Evolutionary conservation across 2,888 invertebrate genomes (phyloP).

Genomic region (Drosophila phalerata): DNA sequence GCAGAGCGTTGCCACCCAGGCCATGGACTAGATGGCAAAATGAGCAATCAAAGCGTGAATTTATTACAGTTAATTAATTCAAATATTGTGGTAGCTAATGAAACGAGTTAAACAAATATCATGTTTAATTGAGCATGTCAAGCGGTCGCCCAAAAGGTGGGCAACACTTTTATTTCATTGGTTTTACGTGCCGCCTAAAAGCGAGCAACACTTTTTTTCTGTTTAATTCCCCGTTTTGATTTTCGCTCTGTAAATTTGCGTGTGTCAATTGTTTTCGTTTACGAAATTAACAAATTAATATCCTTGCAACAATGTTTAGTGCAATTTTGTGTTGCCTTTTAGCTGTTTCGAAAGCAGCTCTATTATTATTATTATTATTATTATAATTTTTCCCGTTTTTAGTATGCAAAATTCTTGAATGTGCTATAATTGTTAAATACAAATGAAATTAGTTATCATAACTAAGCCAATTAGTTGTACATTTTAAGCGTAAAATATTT

Average conservation of each 20-base stretch:
- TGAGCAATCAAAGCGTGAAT: slow-evolving; percentile 75
- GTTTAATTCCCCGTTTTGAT: slow-evolving; percentile 26
- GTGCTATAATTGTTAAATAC: slow-evolving; percentile 83
- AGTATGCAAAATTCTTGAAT: slow-evolving; percentile 66
- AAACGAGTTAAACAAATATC: slow-evolving; percentile 47
- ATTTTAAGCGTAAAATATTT: slow-evolving; percentile 76
- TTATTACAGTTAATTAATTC: slow-evolving; percentile 76
- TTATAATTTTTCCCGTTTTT: slow-evolving; percentile 24
- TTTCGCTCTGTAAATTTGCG: slow-evolving; percentile 25
- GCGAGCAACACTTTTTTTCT: slow-evolving; percentile 27
- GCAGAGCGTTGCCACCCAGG: slow-evolving; percentile 64
- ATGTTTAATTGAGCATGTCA: slow-evolving; percentile 48
- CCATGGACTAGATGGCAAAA: slow-evolving; percentile 55
- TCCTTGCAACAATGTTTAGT: slow-evolving; percentile 48
- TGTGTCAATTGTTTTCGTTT: slow-evolving; percentile 9
- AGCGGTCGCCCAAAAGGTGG: slow-evolving; percentile 39
- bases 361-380: slow-evolving; percentile 27
- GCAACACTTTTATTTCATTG: slow-evolving; percentile 21
- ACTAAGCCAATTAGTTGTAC: slow-evolving; percentile 77
- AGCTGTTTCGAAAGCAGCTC: slow-evolving; percentile 28
- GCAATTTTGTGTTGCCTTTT: slow-evolving; percentile 69
- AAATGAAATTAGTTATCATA: slow-evolving; percentile 63
- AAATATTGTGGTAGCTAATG: slow-evolving; percentile 72
- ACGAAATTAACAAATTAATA: slow-evolving; percentile 42
- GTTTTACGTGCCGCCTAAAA: slow-evolving; percentile 34